Evolutionary conservation across 1,140 invertebrate genomes (phyloP), one percentile per base, ranked within the genome.

Genomic region (Coelopa frigida): DNA sequence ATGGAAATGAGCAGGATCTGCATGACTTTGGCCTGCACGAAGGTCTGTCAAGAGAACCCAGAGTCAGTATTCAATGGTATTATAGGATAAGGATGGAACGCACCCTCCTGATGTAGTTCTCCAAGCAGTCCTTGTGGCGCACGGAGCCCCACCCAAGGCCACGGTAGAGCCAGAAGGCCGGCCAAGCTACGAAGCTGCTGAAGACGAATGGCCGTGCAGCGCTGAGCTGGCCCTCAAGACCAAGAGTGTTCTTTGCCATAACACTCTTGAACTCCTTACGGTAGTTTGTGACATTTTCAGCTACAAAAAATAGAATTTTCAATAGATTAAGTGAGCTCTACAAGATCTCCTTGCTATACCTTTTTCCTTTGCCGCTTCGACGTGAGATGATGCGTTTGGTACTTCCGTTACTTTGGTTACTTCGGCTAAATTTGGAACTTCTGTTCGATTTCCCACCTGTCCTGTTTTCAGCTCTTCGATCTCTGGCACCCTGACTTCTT

Each of bases 121-220:
- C 50, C 7, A 63, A 42, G 12, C 50, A 44, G 23, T 58, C 52
- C 4, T 45, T 57, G 11, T 51, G 51, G 0, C 59, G 46, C 20
- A 36, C 38, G 0, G 17, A 24, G 5, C 59, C 52, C 61, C 61
- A 65, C 23, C 55, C 35, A 20, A 43, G 33, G 20, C 61, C 54
- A 0, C 61, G 57, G 33, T 51, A 65, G 6, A 61, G 0, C 61
- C 61, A 65, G 36, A 49, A 65, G 3, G 46, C 32, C 14, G 61
- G 61, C 61, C 61, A 65, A 12, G 52, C 37, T 1, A 61, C n/a
- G 1, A 65, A 52, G 14, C 59, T 54, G 0, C 46, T 11, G n/a
- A 49, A 33, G 31, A 65, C 17, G 40, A 49, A 65, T 4, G 61
- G 61, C 26, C 55, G 3, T 18, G 61, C 46, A 2, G 24, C 45